phyloP scores from a whole-genome alignment of 2,797 vertebrate species.

The Xiphophorus birchmanni region DNA sequence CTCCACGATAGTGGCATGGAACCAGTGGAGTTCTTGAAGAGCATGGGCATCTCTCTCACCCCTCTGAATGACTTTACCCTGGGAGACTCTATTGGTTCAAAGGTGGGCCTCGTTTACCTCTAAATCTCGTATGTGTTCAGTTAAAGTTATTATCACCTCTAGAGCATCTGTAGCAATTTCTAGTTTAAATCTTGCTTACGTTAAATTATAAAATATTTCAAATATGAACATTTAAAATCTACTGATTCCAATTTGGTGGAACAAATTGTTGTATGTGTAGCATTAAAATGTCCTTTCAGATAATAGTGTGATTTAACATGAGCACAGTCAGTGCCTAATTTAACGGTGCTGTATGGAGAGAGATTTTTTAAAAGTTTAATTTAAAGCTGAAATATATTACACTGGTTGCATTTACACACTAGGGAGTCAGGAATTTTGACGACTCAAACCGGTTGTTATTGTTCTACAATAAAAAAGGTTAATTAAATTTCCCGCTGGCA shows the following conservation, averaged over 20 bases:
- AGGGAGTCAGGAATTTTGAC: background rate
- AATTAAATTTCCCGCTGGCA: background rate
- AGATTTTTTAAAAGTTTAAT: background rate
- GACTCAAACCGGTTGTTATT: background rate
- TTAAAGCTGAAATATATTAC: background rate
- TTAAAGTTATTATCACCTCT: background rate
- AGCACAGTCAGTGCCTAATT: background rate
- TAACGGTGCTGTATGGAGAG: background rate
- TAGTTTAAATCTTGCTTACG: background rate
- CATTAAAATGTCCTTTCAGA: background rate
- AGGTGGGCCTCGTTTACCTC: slow-evolving; percentile 35
- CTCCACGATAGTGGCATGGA: slow-evolving; percentile 82
- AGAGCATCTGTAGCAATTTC: background rate
- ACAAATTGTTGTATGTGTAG: background rate
- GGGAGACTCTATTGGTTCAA: slow-evolving; percentile 33
- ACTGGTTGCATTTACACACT: background rate
- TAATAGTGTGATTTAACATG: background rate
- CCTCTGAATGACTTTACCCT: slow-evolving; percentile 71
- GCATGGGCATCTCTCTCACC: slow-evolving; percentile 85
- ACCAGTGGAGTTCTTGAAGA: slow-evolving; percentile 84
- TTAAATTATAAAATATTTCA: background rate
- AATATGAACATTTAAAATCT: background rate
- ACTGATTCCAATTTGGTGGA: background rate
- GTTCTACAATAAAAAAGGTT: background rate
- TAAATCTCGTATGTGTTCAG: background rate